Conservation (phyloP, 2,888 invertebrate genomes). For the Cantharis flavilabris region DNA sequence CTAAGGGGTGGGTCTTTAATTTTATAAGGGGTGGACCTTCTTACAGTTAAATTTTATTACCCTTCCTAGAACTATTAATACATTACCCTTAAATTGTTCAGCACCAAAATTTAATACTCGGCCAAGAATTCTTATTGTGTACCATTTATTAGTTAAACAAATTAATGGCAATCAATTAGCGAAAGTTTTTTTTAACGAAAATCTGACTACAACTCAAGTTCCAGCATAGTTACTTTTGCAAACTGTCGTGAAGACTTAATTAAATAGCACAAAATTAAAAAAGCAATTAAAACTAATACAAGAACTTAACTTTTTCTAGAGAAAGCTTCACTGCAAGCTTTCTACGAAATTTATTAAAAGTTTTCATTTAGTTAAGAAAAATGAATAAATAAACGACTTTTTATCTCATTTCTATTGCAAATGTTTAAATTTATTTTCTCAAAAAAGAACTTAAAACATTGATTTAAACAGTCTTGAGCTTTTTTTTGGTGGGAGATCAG, state of each 20-base stretch:
- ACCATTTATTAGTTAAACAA: not conserved
- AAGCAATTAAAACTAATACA: not conserved
- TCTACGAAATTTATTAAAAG: not conserved
- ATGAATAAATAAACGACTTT: not conserved
- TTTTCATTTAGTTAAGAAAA: not conserved
- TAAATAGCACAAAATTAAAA: not conserved
- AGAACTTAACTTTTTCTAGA: not conserved
- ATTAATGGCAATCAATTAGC: not conserved
- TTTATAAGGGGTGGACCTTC: slow-evolving; percentile 38
- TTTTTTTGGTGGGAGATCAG: slow-evolving; percentile 26
- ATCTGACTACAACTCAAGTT: not conserved
- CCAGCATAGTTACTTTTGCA: not conserved
- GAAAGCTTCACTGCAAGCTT: not conserved
- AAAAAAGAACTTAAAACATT: slow-evolving; percentile 28
- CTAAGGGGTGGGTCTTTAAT: slow-evolving; percentile 43
- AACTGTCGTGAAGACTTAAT: not conserved
- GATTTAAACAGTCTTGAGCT: slow-evolving; percentile 34
- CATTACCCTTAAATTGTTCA: slow-evolving; percentile 26
- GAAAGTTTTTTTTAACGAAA: not conserved
- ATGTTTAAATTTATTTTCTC: not conserved
- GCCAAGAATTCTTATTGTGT: slow-evolving; percentile 4
- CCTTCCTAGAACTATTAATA: slow-evolving; percentile 28
- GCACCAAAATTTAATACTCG: slow-evolving; percentile 9
- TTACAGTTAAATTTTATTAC: slow-evolving; percentile 35
- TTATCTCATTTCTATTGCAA: not conserved